Conservation (phyloP, 2,888 invertebrate genomes). For the Gerris lacustris region DNA sequence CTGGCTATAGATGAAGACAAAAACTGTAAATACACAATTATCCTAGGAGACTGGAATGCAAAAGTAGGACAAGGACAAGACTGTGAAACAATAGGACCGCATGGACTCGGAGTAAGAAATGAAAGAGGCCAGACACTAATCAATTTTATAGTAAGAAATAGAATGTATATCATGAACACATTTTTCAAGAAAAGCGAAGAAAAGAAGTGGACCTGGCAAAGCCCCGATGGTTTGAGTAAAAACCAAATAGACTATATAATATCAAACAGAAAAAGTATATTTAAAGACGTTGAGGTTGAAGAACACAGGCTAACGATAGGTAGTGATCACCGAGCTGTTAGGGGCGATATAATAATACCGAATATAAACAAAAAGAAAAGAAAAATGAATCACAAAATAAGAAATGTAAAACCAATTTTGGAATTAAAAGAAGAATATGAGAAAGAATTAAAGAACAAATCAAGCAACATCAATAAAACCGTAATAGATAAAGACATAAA, state of each 20-base stretch:
- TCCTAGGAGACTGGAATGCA: background rate
- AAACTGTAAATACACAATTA: background rate
- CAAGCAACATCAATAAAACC: background rate
- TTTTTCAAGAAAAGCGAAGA: slow-evolving; percentile 5
- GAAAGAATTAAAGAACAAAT: background rate
- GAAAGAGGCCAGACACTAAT: slow-evolving; percentile 9
- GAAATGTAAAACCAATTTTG: background rate
- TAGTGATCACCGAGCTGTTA: slow-evolving; percentile 14
- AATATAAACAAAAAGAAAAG: slow-evolving; percentile 1
- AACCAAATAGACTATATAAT: slow-evolving; percentile 16
- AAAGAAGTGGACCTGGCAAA: slow-evolving; percentile 9
- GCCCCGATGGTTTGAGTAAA: slow-evolving; percentile 2
- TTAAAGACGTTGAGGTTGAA: slow-evolving; percentile 10
- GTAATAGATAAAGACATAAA: background rate
- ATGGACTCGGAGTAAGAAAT: slow-evolving; percentile 8
- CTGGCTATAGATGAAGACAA: slow-evolving; percentile 4
- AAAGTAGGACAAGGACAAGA: slow-evolving; percentile 7
- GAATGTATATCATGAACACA: slow-evolving; percentile 7
- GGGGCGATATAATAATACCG: background rate
- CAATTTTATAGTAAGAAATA: slow-evolving; percentile 9
- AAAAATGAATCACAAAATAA: slow-evolving; percentile 9
- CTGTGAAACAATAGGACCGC: background rate
- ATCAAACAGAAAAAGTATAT: slow-evolving; percentile 2
- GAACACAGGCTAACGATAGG: slow-evolving; percentile 4
- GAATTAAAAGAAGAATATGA: background rate